Evolutionary conservation across 2,113 vertebrate species (phyloP).

Genomic region (Tragelaphus strepsiceros): DNA sequence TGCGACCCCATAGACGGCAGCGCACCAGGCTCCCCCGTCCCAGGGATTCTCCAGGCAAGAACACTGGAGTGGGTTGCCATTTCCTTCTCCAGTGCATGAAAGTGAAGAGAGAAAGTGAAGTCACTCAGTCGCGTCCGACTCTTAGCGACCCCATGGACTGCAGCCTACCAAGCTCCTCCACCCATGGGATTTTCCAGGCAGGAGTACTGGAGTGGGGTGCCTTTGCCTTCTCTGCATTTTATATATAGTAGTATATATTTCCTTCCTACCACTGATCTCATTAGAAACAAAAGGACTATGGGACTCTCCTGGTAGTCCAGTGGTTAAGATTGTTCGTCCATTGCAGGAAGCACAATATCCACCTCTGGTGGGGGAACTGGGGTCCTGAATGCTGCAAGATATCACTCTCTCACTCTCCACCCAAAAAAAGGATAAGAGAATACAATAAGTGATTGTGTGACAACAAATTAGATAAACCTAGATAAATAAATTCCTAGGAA

Average conservation of each 20-base stretch:
- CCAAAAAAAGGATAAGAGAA: neutral
- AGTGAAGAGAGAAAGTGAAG: too few relatives aligned
- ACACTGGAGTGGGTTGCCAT: too few relatives aligned
- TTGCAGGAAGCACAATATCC: neutral
- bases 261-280: neutral
- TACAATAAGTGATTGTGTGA: neutral
- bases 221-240: neutral
- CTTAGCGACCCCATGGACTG: too few relatives aligned
- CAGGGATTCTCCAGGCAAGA: too few relatives aligned
- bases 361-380: neutral
- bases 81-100: too few relatives aligned
- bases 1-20: too few relatives aligned
- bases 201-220: too few relatives aligned
- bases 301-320: neutral
- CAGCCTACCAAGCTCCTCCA: too few relatives aligned
- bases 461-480: neutral
- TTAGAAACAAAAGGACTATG: neutral
- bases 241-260: neutral
- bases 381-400: neutral
- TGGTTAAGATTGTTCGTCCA: neutral
- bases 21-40: too few relatives aligned
- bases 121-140: too few relatives aligned
- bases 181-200: too few relatives aligned
- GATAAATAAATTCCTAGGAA: neutral
- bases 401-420: neutral